phyloP scores from a whole-genome alignment of 1,140 invertebrate species.

The Berghia stephanieae region DNA sequence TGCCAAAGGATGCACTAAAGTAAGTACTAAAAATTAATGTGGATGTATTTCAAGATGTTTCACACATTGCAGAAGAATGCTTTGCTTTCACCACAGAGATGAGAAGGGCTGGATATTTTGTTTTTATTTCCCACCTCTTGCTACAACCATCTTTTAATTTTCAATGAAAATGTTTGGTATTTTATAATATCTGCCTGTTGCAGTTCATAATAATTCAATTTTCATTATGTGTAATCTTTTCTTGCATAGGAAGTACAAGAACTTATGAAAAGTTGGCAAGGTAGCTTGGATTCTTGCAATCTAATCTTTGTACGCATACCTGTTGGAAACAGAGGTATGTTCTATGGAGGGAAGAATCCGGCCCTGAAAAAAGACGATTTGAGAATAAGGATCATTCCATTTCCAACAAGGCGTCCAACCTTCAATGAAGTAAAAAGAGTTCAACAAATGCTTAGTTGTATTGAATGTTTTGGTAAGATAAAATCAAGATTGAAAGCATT shows the following conservation, averaged over 20 bases:
- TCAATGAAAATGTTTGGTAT: background rate
- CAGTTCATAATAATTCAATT: background rate
- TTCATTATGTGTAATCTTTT: conserved; percentile 9
- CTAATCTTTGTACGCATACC: conserved; percentile 84
- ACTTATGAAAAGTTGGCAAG: conserved; percentile 76
- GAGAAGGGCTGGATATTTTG: too few species aligned
- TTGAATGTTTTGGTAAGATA: conserved; percentile 77
- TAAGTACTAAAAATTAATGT: too few species aligned
- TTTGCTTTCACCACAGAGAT: too few species aligned
- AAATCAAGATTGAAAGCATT: too few species aligned
- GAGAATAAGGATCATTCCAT: conserved; percentile 80
- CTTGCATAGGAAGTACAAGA: conserved; percentile 81
- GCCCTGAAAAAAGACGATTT: conserved; percentile 77
- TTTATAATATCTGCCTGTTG: background rate
- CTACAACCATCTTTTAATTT: background rate
- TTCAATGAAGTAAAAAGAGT: conserved; percentile 83
- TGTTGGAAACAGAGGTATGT: conserved; percentile 75
- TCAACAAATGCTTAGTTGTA: conserved; percentile 76
- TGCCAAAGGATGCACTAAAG: too few species aligned
- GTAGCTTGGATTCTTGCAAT: conserved; percentile 75
- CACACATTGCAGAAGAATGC: too few species aligned
- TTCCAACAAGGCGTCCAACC: conserved; percentile 83
- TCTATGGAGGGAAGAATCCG: conserved; percentile 81
- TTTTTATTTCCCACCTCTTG: too few species aligned
- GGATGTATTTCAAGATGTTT: too few species aligned